Conservation (phyloP, 2,797 vertebrate species). For the Linurgus olivaceus region DNA sequence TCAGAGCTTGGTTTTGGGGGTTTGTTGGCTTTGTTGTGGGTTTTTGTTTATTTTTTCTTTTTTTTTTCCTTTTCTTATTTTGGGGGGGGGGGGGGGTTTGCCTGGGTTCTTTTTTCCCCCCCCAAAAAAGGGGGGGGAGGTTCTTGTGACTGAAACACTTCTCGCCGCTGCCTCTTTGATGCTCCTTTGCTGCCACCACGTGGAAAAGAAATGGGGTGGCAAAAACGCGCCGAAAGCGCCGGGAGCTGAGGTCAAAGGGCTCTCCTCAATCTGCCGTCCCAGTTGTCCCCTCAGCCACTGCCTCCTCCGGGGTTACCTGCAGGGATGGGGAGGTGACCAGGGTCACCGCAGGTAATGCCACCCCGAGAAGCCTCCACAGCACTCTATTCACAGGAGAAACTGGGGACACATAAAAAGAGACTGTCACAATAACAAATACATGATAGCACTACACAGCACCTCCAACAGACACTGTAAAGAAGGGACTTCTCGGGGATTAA, state of each 20-base stretch:
- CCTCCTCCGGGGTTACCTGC: no score
- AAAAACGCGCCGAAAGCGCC: background rate
- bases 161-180: background rate
- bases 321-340: background rate
- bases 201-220: constrained; percentile 36
- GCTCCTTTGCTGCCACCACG: constrained; percentile 87
- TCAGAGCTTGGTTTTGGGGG: background rate
- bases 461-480: fast-evolving
- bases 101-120: no score
- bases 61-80: background rate
- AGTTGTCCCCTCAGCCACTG: background rate
- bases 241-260: background rate
- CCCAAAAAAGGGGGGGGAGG: background rate
- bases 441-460: no score
- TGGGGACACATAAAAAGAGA: fast-evolving
- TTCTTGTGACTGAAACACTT: background rate
- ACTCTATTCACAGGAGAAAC: fast-evolving
- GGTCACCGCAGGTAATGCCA: background rate
- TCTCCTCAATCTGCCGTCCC: background rate
- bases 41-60: background rate
- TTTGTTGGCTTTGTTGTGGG: background rate
- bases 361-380: background rate
- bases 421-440: fast-evolving
- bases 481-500: background rate
- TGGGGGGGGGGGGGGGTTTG: fast-evolving